A percentile compares a stretch with the other conserved stretches of the same genome.
phyloP scores from a whole-genome alignment of 2,797 vertebrate species.

The Diplodus puntazzo region DNA sequence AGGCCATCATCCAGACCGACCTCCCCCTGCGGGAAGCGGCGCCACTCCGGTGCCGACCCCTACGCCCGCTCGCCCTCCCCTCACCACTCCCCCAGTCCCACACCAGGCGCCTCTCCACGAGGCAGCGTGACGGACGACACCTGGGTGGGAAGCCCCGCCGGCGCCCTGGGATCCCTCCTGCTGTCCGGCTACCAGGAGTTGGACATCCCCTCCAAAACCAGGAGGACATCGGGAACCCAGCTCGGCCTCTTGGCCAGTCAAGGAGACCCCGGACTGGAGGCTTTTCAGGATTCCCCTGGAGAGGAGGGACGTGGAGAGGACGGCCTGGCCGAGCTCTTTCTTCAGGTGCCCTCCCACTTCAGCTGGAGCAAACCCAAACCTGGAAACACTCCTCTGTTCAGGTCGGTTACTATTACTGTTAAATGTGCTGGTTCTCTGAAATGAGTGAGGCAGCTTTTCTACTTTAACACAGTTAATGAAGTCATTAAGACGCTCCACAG shows the following conservation, averaged over 20 bases:
- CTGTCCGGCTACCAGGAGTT: slow-evolving; percentile 86
- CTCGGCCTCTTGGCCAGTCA: slow-evolving; percentile 84
- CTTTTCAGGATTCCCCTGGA: slow-evolving; percentile 85
- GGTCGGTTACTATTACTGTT: slow-evolving; percentile 78
- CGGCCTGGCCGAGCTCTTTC: slow-evolving; percentile 89
- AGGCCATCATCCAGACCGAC: slow-evolving; percentile 93
- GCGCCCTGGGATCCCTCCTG: slow-evolving; percentile 84
- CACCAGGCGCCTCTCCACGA: slow-evolving; percentile 89
- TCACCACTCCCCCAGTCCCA: slow-evolving; percentile 91
- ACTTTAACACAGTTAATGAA: no score
- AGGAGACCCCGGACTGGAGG: slow-evolving; percentile 86
- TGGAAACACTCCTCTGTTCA: slow-evolving; percentile 92
- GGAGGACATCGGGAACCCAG: slow-evolving; percentile 86
- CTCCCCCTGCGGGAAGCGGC: slow-evolving; percentile 94
- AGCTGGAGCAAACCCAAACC: slow-evolving; percentile 96
- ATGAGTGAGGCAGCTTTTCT: neutral
- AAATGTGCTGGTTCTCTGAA: neutral
- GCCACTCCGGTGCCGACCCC: slow-evolving; percentile 92
- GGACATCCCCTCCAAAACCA: slow-evolving; percentile 95
- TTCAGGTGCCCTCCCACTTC: slow-evolving; percentile 94
- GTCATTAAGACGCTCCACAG: no score
- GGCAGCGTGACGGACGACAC: slow-evolving; percentile 94
- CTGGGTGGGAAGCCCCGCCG: slow-evolving; percentile 87
- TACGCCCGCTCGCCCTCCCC: slow-evolving; percentile 89
- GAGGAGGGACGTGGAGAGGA: slow-evolving; percentile 90